Base-by-base conservation (phyloP, 1,140 invertebrate genomes). In the Heliothis virescens region DNA sequence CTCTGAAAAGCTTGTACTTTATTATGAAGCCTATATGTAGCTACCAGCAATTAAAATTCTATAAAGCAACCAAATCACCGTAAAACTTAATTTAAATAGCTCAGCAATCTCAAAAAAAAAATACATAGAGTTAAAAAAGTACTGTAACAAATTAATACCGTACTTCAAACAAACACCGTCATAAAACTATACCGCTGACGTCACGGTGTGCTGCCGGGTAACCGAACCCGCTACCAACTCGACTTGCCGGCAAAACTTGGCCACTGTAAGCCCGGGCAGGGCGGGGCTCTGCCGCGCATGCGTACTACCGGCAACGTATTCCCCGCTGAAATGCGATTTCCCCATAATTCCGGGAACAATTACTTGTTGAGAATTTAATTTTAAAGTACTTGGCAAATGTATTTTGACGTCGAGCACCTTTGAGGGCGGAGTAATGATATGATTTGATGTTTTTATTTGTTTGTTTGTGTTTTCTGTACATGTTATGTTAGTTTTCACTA, bases 211-310 rank as follows among this genome's bases (percentile, higher is more conserved):
- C 13, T 29, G 55, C 60, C 74, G 47, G 59, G 74, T 52, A 65
- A 34, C 59, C 18, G 74, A 76, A 76, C 74, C 52, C 48, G 60
- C 74, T 48, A 75, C 73, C 59, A 55, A 65, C 74, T 65, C 74
- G 59, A n/a, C 67, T 21, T n/a, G 73, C 73, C 41, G 18, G 18
- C 41, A 21, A 76, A 76, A 76, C 15, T 76, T 63, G 26, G 41
- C 4, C 57, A 47, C 34, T 29, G 69, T 72, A 57, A 75, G 72
- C 81, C 81, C 78, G 91, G 91, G 89, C 87, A 89, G 92, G 92
- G 92, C 90, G 91, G 90, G 89, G 92, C 90, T 85, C 77, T 48
- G 29, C 11, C 71, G 85, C 91, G 90, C 92, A 89, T 90, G 91
- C 92, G 92, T 77, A 50, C 74, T 3, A 63, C 12, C 16, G 2